These are phyloP conservation scores for Coenonympha arcania DNA, from an alignment of 2,888 invertebrate genomes.

Conservation along the genomic window DNA sequence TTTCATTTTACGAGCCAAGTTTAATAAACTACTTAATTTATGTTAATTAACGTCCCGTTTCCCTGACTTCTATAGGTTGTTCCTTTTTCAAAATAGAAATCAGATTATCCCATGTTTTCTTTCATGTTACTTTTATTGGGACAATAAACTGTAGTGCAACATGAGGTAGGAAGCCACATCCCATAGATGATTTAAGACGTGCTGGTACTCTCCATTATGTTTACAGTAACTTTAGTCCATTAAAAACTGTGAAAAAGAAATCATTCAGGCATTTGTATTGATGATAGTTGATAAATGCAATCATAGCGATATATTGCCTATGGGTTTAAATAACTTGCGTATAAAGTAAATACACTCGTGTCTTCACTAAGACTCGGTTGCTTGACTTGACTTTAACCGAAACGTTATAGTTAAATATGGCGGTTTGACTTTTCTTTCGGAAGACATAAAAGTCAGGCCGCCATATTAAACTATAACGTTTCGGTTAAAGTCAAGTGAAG, in stretches of 20 bases:
- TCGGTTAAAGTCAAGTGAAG: no score
- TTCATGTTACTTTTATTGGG: slow-evolving; percentile 12
- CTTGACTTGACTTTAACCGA: no score
- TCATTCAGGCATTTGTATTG: neutral
- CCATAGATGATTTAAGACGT: neutral
- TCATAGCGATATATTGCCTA: no score
- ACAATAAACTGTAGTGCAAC: slow-evolving; percentile 7
- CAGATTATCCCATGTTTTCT: slow-evolving; percentile 8
- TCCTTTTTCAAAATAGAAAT: slow-evolving; percentile 14
- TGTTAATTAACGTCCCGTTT: slow-evolving; percentile 18
- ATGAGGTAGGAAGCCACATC: slow-evolving; percentile 1
- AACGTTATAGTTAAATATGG: no score
- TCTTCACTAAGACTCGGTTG: no score
- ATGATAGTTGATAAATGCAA: no score
- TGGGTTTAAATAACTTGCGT: no score
- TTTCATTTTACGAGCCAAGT: slow-evolving; percentile 20
- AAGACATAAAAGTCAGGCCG: no score
- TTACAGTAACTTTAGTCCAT: neutral
- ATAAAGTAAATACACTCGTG: no score
- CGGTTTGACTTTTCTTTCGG: no score
- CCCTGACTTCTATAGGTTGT: slow-evolving; percentile 10
- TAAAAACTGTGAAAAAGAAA: neutral
- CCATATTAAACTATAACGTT: no score
- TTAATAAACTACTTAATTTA: slow-evolving; percentile 18
- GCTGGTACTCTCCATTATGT: neutral